Conservation (phyloP, 2,888 invertebrate genomes). For the Chaetogeoica ovagalla region DNA sequence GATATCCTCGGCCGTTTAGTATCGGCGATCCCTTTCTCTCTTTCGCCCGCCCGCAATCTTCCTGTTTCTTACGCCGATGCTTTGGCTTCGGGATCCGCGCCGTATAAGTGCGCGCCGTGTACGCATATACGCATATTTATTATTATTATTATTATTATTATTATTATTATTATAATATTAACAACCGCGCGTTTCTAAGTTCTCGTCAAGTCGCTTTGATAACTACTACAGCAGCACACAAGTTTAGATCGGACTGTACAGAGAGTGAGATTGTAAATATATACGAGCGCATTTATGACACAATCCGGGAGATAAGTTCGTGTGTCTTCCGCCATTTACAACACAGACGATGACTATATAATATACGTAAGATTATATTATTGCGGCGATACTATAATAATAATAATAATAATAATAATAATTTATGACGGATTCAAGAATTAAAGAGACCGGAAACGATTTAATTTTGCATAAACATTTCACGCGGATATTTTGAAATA, state of each 20-base stretch:
- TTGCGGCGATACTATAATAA: too few species aligned
- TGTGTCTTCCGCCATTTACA: too few species aligned
- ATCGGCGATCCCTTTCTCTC: too few species aligned
- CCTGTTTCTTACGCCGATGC: background rate
- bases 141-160: background rate
- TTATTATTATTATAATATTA: background rate
- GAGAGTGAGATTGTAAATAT: background rate
- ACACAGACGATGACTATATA: too few species aligned
- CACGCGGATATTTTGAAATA: too few species aligned
- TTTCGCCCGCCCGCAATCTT: too few species aligned
- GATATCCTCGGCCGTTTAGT: conserved; percentile 48
- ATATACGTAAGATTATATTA: too few species aligned
- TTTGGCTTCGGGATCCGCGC: conserved; percentile 27
- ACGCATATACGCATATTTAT: background rate
- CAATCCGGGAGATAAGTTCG: conserved; percentile 21
- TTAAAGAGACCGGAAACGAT: too few species aligned
- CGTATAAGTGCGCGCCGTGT: background rate
- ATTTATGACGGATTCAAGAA: too few species aligned
- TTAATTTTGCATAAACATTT: too few species aligned
- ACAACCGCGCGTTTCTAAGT: conserved; percentile 10
- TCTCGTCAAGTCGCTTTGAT: conserved; percentile 26
- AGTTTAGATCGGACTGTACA: conserved; percentile 39
- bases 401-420: too few species aligned
- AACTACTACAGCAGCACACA: background rate
- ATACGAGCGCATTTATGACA: conserved; percentile 29